A percentile compares a stretch with the other conserved stretches of the same genome.
phyloP scores from a whole-genome alignment of 2,797 vertebrate species.

The Austrolebias charrua region DNA sequence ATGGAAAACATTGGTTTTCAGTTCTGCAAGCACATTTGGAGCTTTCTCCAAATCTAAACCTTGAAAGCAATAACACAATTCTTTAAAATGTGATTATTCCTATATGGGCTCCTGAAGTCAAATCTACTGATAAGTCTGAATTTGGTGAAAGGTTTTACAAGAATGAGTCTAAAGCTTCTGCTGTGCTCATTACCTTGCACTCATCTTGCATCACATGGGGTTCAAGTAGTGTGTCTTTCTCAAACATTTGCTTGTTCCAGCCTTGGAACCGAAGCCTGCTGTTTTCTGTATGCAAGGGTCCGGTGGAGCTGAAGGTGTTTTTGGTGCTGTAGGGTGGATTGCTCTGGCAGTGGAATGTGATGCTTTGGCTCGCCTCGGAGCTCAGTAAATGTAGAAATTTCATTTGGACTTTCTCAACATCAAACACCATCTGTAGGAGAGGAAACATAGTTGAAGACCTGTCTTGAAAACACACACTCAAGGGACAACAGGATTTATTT shows the following conservation, averaged over 20 bases:
- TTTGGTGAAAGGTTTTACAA: neutral
- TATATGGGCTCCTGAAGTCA: too few species aligned
- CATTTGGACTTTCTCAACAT: conserved; percentile 94
- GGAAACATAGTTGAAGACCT: conserved; percentile 10
- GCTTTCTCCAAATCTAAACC: neutral
- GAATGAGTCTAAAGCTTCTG: neutral
- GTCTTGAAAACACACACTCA: neutral
- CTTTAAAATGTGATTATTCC: too few species aligned
- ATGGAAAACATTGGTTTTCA: neutral
- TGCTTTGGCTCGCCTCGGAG: conserved; percentile 86
- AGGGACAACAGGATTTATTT: neutral
- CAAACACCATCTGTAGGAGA: conserved; percentile 85
- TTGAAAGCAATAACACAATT: too few species aligned
- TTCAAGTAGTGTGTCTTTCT: conserved; percentile 85
- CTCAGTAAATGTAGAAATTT: conserved; percentile 98
- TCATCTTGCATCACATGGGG: conserved; percentile 87
- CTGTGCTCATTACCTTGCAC: conserved; percentile 86
- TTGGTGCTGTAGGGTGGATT: conserved; percentile 53
- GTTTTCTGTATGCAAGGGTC: conserved; percentile 53
- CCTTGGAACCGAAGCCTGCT: conserved; percentile 82
- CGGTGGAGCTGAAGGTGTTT: conserved; percentile 35
- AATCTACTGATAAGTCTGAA: too few species aligned
- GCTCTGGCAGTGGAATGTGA: conserved; percentile 89
- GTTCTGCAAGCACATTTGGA: neutral
- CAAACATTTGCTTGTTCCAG: conserved; percentile 92